Evolutionary conservation across 1,140 invertebrate genomes (phyloP).

Genomic region (Portunus trituberculatus): DNA sequence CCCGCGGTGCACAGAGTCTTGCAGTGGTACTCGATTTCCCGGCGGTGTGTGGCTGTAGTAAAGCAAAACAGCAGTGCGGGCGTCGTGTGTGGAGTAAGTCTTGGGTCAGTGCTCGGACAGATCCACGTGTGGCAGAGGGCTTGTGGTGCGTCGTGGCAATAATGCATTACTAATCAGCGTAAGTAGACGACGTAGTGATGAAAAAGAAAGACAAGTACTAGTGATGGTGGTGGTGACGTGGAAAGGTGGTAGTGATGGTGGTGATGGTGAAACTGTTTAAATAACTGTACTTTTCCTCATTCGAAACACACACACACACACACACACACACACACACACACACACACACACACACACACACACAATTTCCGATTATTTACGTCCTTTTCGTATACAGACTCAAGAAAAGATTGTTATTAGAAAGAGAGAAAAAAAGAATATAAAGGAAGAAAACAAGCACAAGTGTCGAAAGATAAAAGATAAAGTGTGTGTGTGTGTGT

Average conservation of each 20-base stretch:
- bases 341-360: slow-evolving; percentile 3
- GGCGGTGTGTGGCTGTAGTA: background rate
- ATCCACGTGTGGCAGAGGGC: background rate
- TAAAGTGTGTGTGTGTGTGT: too few relatives aligned
- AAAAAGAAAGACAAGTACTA: too few relatives aligned
- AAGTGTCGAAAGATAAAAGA: too few relatives aligned
- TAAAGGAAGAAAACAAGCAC: background rate
- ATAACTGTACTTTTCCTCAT: background rate
- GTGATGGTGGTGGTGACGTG: background rate
- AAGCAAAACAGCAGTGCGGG: background rate
- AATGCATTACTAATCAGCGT: background rate
- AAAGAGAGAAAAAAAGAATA: background rate
- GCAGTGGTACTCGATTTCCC: background rate
- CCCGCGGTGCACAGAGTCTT: too few relatives aligned
- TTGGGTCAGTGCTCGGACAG: background rate
- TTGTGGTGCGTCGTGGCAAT: background rate
- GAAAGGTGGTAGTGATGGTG: too few relatives aligned
- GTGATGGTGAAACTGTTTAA: too few relatives aligned
- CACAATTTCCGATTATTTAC: background rate
- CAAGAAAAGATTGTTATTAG: too few relatives aligned
- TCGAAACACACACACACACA: background rate
- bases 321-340: slow-evolving; percentile 15
- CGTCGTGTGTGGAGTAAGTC: background rate
- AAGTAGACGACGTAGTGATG: too few relatives aligned
- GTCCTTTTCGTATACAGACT: too few relatives aligned